Base-by-base conservation (phyloP, 2,113 vertebrate species). In the Australoheros scitulus region DNA sequence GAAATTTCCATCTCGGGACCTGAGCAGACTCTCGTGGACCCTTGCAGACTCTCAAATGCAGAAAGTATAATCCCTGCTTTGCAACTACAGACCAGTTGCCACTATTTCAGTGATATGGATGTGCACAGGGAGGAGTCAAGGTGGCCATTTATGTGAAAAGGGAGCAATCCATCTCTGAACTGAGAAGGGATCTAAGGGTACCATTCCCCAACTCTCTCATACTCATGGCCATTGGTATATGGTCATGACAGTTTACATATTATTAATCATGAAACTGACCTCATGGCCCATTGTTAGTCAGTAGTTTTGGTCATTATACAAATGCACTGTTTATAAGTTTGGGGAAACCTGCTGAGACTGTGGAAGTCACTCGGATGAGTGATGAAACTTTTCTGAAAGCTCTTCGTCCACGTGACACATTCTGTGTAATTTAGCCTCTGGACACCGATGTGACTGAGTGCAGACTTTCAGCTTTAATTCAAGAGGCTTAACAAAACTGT, bases 211-310 rank as follows among this genome's bases (percentile, higher is more conserved):
- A 64, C n/a, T 1, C 34, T 64, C 34, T 5, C 11, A 7, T 38
- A 63, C 61, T 22, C 34, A 13, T 22, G 11, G n/a, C 36, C 36
- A 24, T 17, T 65, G 36, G 9, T 65, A n/a, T 24, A 43, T 65
- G 0, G 0, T 65, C 13, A 43, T 24, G 36, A 24, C 22, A 41
- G 22, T 43, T 65, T 64, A 20, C 61, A 65, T 24, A 41, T 43
- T 65, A 43, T 24, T 43, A 1, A 65, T 24, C n/a, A 24, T 17
- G 36, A 64, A 65, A n/a, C 36, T 41, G 61, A 0, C 61, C 1
- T 41, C 61, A 41, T 41, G 41, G 36, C 24, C 63, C 13, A 17
- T 43, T 43, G 63, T 43, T 65, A 10, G 36, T 43, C 36, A 17
- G 63, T 1, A 17, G n/a, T 43, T 43, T 65, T 11, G 14, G 43